These are phyloP conservation scores for Scolanthus callimorphus DNA, from an alignment of 92 coral and sea anemone genomes.

Conservation along the genomic window DNA sequence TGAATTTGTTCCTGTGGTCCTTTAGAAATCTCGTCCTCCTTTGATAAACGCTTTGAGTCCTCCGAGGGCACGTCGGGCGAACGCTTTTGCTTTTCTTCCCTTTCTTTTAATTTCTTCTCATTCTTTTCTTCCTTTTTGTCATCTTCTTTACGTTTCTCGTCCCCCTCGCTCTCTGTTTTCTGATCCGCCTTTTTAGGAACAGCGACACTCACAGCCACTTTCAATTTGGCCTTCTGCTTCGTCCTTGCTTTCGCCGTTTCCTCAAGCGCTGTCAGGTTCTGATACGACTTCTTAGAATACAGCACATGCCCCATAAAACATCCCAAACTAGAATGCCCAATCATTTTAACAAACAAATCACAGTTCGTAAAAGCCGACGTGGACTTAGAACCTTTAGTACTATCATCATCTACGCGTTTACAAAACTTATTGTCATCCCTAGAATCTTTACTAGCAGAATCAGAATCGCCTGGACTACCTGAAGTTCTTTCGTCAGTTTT, in stretches of 20 bases:
- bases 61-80: not conserved
- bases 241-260: not conserved
- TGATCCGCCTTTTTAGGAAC: conserved; percentile 17
- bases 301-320: conserved; percentile 46
- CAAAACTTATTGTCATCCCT: conserved; percentile 14
- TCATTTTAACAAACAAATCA: conserved; percentile 36
- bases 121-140: conserved; percentile 15
- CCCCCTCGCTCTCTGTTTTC: conserved; percentile 9
- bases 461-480: not conserved
- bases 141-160: conserved; percentile 5
- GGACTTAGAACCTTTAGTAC: conserved; percentile 5
- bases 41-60: not conserved
- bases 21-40: conserved; percentile 7
- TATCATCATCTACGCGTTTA: conserved; percentile 7
- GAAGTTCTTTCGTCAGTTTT: not conserved
- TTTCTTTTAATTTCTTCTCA: conserved; percentile 5
- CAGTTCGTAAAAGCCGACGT: conserved; percentile 41
- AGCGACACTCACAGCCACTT: conserved; percentile 7
- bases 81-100: not conserved
- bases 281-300: conserved; percentile 30
- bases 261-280: conserved; percentile 17
- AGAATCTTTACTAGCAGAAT: conserved; percentile 5
- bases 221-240: not conserved
- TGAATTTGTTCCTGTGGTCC: not conserved
- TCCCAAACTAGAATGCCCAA: conserved; percentile 56